Conservation (phyloP, 2,888 invertebrate species). For the Leptinotarsa rubiginosa region DNA sequence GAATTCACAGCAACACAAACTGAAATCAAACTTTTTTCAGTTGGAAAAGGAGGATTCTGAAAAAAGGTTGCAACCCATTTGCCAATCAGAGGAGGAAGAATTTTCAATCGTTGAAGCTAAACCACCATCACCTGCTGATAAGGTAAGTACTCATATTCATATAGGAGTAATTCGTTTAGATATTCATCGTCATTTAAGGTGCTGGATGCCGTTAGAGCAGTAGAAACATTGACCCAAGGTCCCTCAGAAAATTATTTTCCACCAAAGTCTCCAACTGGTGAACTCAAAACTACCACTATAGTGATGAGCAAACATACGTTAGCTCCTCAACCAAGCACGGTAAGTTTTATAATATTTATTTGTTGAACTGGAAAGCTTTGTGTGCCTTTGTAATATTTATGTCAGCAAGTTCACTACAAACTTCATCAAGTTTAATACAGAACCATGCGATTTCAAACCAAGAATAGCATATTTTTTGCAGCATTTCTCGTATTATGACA, state of each 20-base stretch:
- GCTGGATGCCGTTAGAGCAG: slow-evolving; percentile 83
- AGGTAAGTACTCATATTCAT: slow-evolving; percentile 66
- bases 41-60: slow-evolving; percentile 79
- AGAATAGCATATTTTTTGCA: too few species aligned
- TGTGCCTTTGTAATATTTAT: slow-evolving; percentile 43
- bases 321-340: slow-evolving; percentile 76
- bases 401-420: slow-evolving; percentile 12
- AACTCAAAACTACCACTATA: slow-evolving; percentile 87
- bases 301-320: slow-evolving; percentile 94
- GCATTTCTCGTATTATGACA: too few species aligned
- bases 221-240: slow-evolving; percentile 81
- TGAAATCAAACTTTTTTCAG: slow-evolving; percentile 79
- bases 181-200: slow-evolving; percentile 54
- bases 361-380: slow-evolving; percentile 32
- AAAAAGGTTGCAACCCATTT: slow-evolving; percentile 63
- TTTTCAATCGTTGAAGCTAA: slow-evolving; percentile 70
- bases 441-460: background rate
- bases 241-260: slow-evolving; percentile 70
- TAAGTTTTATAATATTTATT: slow-evolving; percentile 63
- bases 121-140: slow-evolving; percentile 84
- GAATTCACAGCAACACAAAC: slow-evolving; percentile 74
- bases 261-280: slow-evolving; percentile 79
- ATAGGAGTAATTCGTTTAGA: background rate
- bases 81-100: slow-evolving; percentile 62
- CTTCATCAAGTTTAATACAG: background rate